phyloP scores from a whole-genome alignment of 2,888 invertebrate genomes.

The Pandemis corylana region DNA sequence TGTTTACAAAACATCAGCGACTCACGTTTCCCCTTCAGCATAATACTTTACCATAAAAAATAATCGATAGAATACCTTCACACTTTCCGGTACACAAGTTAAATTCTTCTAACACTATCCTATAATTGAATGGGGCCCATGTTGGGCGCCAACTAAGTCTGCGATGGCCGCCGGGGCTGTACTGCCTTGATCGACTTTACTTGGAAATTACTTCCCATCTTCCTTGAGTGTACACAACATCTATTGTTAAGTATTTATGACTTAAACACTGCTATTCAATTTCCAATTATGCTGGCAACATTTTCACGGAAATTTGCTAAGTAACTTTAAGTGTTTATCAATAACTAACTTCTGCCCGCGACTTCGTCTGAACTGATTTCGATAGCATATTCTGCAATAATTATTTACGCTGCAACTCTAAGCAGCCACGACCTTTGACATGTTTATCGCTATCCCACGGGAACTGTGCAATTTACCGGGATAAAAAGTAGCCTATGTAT shows the following conservation, averaged over 20 bases:
- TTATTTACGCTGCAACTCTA: too few species aligned
- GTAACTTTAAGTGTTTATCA: too few species aligned
- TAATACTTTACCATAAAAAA: not conserved
- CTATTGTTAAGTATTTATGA: not conserved
- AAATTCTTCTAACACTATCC: not conserved
- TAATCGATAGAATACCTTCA: not conserved
- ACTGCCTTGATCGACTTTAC: not conserved
- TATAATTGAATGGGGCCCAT: not conserved
- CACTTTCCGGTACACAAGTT: not conserved
- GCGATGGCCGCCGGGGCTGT: not conserved
- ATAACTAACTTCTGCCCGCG: too few species aligned
- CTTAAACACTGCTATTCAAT: not conserved
- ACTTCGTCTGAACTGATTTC: too few species aligned
- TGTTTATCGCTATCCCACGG: too few species aligned
- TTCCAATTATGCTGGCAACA: not conserved
- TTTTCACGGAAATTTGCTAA: too few species aligned
- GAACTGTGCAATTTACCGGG: too few species aligned
- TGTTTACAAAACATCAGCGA: not conserved
- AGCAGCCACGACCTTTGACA: too few species aligned
- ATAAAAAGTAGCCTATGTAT: too few species aligned
- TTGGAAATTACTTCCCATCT: conserved; percentile 2
- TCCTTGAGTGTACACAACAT: not conserved
- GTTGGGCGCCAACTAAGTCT: not conserved
- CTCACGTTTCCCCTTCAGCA: not conserved
- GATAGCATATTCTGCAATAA: too few species aligned